Evolutionary conservation across 1,140 invertebrate genomes (phyloP), one percentile per base, ranked within the genome.

Genomic region (Bombus cullumanus): DNA sequence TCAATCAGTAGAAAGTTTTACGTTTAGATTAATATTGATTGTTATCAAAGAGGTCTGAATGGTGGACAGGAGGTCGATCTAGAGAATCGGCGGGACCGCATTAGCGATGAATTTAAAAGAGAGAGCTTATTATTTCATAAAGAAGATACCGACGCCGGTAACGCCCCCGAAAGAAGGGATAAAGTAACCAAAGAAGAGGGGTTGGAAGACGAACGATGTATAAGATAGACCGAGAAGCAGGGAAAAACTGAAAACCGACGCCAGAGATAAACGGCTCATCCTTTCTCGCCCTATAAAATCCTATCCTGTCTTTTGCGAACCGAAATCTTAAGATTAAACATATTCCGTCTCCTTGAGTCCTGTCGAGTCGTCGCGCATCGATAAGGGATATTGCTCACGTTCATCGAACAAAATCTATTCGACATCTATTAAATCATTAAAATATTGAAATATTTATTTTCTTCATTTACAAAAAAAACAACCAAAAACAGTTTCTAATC

Each of bases 211-310:
- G 84, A 83, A 39, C 57, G 78, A 31, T 15, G 89, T 69, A 83
- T 71, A 90, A 86, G 82, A 62, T 79, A 85, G 82, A 84, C 66
- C 59, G 62, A 31, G 77, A 79, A 86, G 85, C 83, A 87, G 88
- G 86, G 89, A 92, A 94, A 94, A 94, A 94, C 93, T 94, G 94
- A 94, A 94, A 95, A 94, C 94, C 93, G 94, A 95, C 92, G 93
- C 94, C 92, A 87, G 92, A 94, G 94, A 94, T 95, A 95, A 95
- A 95, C 94, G 94, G 94, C 94, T 95, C 93, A 95, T 94, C 93
- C 92, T 91, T 83, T 91, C 85, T 91, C 91, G 91, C 92, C 89
- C 84, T 90, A 83, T 76, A 88, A 92, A 92, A 93, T 94, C 92
- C 92, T 91, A 93, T 93, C 92, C 86, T 87, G 87, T 85, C 87